Evolutionary conservation across 2,113 vertebrate species (phyloP), one percentile per base, ranked within the genome.

Genomic region (Patagioenas fasciata): DNA sequence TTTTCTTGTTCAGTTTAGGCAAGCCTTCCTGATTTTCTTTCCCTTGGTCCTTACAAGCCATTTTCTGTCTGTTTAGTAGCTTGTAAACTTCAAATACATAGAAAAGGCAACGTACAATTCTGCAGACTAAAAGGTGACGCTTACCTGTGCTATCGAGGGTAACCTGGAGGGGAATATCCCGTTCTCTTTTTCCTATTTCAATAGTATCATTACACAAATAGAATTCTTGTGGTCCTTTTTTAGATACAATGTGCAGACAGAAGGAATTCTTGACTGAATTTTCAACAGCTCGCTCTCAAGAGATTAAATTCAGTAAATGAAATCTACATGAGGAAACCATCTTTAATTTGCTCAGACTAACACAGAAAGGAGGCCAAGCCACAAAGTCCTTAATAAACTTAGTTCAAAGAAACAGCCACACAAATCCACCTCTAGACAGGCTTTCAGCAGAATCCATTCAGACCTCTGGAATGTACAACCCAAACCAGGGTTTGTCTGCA

Each of bases 351-450:
- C 79, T 77, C 80, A 91, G 74, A 88, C 87, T 77, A 80, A 91
- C 62, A 83, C 25, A 90, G 75, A 93, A 70, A 38, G 15, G n/a
- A 89, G 60, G 91, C 88, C 94, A 95, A 91, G 79, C 91, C 95
- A 91, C 85, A 57, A 73, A 94, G 56, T 80, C 82, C 60, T 90
- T 90, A 70, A 78, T 18, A 51, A 78, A 88, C 9, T 85, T 51
- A 56, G 75, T 53, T 90, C 60, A 85, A 90, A 95, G 85, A 7
- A 88, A 62, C 47, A 88, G 60, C 61, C 67, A 26, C 15, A 94
- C 31, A 90, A 96, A 94, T 36, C 69, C 82, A 94, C 61, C 93
- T 53, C 67, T 10, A 28, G 12, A n/a, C 21, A 71, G 57, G 54
- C 77, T 93, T 88, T 23, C 86, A 93, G 90, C 67, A 94, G 72